These are phyloP conservation scores for Myiozetetes cayanensis DNA, from an alignment of 2,113 vertebrate species.

Conservation along the genomic window DNA sequence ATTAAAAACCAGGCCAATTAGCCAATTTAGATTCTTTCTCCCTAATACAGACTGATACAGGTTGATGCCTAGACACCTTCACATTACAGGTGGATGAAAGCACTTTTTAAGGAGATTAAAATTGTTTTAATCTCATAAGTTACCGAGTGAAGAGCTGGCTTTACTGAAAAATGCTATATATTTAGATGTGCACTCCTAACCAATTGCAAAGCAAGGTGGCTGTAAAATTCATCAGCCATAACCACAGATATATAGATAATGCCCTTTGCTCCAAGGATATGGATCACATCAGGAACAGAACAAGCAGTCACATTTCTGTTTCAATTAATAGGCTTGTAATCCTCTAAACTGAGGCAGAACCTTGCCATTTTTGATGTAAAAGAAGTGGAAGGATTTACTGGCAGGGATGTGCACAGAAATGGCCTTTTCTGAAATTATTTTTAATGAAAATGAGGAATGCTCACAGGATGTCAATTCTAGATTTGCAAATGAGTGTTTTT, in stretches of 20 bases:
- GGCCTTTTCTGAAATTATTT: not conserved
- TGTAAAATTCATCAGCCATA: constrained; percentile 37
- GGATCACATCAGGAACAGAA: constrained; percentile 29
- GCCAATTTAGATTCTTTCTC: not conserved
- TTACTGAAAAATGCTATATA: constrained; percentile 51
- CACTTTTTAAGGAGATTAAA: constrained; percentile 51
- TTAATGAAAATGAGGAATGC: not conserved
- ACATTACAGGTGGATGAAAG: not conserved
- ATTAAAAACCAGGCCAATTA: not conserved
- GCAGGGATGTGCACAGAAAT: not conserved
- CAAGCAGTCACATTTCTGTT: not conserved
- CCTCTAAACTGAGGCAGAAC: not conserved
- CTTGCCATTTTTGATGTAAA: not conserved
- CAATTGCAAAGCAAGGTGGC: not conserved
- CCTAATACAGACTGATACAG: not conserved
- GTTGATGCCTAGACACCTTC: not conserved
- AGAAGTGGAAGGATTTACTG: constrained; percentile 8
- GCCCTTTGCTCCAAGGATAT: constrained; percentile 31
- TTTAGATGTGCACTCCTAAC: constrained; percentile 8
- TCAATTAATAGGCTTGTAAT: constrained; percentile 20
- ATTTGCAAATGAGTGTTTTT: constrained; percentile 24
- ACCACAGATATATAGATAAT: constrained; percentile 21
- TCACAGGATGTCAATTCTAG: constrained; percentile 18
- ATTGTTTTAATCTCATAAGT: constrained; percentile 9
- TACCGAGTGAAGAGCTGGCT: not conserved